Percentiles rank a stretch among this genome's conserved stretches.
phyloP scores from a whole-genome alignment of 2,113 vertebrate genomes.

The Symphodus melops region DNA sequence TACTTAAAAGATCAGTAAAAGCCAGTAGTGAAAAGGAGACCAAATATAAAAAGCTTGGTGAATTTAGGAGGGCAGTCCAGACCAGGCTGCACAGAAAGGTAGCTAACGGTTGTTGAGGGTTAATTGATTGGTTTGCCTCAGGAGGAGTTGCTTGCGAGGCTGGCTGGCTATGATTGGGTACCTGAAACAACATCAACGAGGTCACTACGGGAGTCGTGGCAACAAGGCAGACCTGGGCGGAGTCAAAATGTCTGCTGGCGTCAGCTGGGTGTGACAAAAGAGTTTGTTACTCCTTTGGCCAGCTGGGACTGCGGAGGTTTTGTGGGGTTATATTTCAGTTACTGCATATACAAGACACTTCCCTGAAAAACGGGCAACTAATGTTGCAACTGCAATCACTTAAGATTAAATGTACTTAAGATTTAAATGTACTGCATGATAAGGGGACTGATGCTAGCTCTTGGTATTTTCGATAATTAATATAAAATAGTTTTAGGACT shows the following conservation, averaged over 20 bases:
- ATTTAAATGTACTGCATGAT: neutral
- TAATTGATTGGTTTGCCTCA: conserved; percentile 66
- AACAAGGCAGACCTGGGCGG: conserved; percentile 47
- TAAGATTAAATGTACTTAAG: conserved; percentile 2
- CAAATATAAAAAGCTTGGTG: conserved; percentile 35
- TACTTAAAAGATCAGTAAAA: conserved; percentile 2
- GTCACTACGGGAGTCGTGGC: conserved; percentile 75
- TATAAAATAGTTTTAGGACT: neutral
- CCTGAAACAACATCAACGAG: conserved; percentile 79
- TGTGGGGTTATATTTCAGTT: conserved; percentile 60
- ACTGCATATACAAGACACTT: conserved; percentile 81
- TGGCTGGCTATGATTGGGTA: conserved; percentile 80
- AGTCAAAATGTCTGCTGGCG: conserved; percentile 30
- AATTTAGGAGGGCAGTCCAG: conserved; percentile 37
- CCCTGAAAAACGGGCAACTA: conserved; percentile 79
- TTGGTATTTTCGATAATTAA: neutral
- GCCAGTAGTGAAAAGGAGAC: conserved; percentile 15
- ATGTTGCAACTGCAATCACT: conserved; percentile 60
- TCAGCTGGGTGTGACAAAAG: conserved; percentile 25
- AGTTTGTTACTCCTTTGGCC: conserved; percentile 37
- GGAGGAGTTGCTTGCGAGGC: conserved; percentile 70
- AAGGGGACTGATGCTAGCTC: conserved; percentile 7
- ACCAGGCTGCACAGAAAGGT: conserved; percentile 68
- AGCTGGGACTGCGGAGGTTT: conserved; percentile 50
- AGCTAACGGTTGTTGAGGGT: conserved; percentile 80